Percentiles rank a stretch among this genome's conserved stretches.
Conservation (phyloP, 2,113 vertebrate genomes). For the Salvelinus alpinus region DNA sequence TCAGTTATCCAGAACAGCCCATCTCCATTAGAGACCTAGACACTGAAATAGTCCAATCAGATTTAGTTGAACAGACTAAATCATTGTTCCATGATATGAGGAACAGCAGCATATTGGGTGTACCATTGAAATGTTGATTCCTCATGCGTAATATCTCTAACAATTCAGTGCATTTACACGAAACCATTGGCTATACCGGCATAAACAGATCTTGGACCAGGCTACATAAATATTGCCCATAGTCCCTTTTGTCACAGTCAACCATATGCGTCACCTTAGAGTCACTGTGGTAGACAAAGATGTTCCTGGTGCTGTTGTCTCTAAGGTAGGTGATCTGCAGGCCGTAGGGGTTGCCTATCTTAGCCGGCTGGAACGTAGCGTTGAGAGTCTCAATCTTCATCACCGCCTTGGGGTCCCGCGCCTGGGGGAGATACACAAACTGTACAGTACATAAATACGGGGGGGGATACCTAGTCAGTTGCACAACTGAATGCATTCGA, state of each 20-base stretch:
- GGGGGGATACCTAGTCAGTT: slow-evolving; percentile 70
- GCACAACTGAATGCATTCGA: too few species aligned
- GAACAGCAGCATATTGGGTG: too few species aligned
- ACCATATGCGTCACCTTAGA: slow-evolving; percentile 81
- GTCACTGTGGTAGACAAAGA: slow-evolving; percentile 92
- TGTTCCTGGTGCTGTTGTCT: slow-evolving; percentile 94
- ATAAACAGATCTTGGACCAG: too few species aligned
- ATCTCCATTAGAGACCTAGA: too few species aligned
- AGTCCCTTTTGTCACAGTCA: not conserved
- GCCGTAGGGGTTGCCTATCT: slow-evolving; percentile 89
- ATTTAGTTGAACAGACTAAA: too few species aligned
- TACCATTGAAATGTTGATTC: too few species aligned
- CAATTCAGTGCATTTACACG: too few species aligned
- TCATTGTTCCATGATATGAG: too few species aligned
- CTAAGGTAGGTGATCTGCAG: slow-evolving; percentile 94
- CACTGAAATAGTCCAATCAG: too few species aligned
- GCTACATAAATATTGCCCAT: not conserved
- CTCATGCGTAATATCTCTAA: too few species aligned
- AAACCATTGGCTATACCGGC: too few species aligned
- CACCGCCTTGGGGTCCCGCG: slow-evolving; percentile 90
- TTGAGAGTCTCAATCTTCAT: slow-evolving; percentile 93
- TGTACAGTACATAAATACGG: not conserved
- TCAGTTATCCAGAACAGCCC: too few species aligned
- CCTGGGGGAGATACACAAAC: slow-evolving; percentile 65
- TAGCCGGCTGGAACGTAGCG: slow-evolving; percentile 90